Percentiles rank a stretch among this genome's conserved stretches.
Evolutionary conservation across 92 coral and sea anemone species (phyloP).

Genomic region (Epizoanthus illoricatus): DNA sequence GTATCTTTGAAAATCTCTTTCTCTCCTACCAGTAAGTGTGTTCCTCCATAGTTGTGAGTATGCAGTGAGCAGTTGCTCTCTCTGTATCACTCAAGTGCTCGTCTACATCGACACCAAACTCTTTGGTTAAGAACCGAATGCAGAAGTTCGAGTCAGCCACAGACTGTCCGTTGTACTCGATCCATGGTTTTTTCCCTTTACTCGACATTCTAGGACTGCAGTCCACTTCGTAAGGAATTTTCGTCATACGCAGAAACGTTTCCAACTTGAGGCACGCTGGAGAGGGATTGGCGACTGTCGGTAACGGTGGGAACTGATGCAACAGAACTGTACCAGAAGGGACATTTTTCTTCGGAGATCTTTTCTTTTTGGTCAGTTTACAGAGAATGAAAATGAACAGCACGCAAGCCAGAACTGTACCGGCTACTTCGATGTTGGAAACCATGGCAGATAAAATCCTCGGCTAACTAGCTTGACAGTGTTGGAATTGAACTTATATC

Average conservation of each 20-base stretch:
- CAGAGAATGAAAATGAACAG: neutral
- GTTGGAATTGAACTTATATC: too few relatives aligned
- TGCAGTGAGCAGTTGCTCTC: slow-evolving; percentile 62
- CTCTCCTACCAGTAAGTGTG: slow-evolving; percentile 66
- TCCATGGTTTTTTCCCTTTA: slow-evolving; percentile 80
- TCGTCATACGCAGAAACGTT: slow-evolving; percentile 64
- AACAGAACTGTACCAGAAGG: slow-evolving; percentile 28
- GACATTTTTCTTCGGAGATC: neutral
- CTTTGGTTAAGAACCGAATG: slow-evolving; percentile 68
- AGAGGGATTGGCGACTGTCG: slow-evolving; percentile 12
- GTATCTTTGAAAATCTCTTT: too few relatives aligned
- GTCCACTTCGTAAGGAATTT: slow-evolving; percentile 52
- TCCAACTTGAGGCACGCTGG: slow-evolving; percentile 61
- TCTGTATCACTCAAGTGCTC: slow-evolving; percentile 54
- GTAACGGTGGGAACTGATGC: slow-evolving; percentile 35
- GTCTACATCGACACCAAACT: slow-evolving; percentile 70
- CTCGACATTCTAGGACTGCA: slow-evolving; percentile 45
- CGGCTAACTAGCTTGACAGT: neutral
- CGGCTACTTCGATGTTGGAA: neutral
- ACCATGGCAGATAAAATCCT: neutral
- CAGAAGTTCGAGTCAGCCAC: slow-evolving; percentile 81
- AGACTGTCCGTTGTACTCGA: slow-evolving; percentile 59
- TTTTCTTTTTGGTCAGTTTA: neutral
- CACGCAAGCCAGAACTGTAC: neutral
- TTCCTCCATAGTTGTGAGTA: slow-evolving; percentile 80